Conservation (phyloP, 92 coral and sea anemone genomes). For the Paragorgia papillata region DNA sequence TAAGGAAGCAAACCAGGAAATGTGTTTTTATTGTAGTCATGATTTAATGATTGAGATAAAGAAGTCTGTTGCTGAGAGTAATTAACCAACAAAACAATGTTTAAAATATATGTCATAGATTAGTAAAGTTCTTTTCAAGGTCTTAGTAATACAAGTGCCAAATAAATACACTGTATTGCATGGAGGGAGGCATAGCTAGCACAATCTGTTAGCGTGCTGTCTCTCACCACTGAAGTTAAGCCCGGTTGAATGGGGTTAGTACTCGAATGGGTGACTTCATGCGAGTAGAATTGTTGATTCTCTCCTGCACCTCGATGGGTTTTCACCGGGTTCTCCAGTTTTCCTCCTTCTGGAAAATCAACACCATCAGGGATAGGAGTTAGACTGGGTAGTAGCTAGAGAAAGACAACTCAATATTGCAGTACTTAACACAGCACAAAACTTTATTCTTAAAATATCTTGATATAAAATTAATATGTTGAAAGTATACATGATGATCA, state of each 20-base stretch:
- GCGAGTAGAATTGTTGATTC: slow-evolving; percentile 8
- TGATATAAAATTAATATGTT: too few relatives aligned
- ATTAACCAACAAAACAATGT: slow-evolving; percentile 43
- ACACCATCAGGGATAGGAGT: too few relatives aligned
- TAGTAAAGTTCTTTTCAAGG: not conserved
- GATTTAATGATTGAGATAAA: slow-evolving; percentile 39
- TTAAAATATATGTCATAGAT: slow-evolving; percentile 26
- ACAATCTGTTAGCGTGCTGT: not conserved
- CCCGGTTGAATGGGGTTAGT: too few relatives aligned
- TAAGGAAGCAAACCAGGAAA: slow-evolving; percentile 39
- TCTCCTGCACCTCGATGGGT: too few relatives aligned
- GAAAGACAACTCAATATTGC: slow-evolving; percentile 40
- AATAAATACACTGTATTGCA: not conserved
- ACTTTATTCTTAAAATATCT: slow-evolving; percentile 42
- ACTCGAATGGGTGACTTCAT: too few relatives aligned
- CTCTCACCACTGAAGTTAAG: too few relatives aligned
- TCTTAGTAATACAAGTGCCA: not conserved
- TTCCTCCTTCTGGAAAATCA: slow-evolving; percentile 44
- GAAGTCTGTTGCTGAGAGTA: slow-evolving; percentile 12
- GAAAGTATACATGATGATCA: too few relatives aligned
- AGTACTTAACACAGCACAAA: slow-evolving; percentile 4
- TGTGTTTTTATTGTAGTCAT: slow-evolving; percentile 51
- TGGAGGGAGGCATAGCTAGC: not conserved
- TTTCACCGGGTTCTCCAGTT: too few relatives aligned
- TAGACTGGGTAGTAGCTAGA: too few relatives aligned